A percentile compares a stretch with the other conserved stretches of the same genome.
Evolutionary conservation across 2,888 invertebrate species (phyloP).

Genomic region (Hydrotaea cyrtoneurina): DNA sequence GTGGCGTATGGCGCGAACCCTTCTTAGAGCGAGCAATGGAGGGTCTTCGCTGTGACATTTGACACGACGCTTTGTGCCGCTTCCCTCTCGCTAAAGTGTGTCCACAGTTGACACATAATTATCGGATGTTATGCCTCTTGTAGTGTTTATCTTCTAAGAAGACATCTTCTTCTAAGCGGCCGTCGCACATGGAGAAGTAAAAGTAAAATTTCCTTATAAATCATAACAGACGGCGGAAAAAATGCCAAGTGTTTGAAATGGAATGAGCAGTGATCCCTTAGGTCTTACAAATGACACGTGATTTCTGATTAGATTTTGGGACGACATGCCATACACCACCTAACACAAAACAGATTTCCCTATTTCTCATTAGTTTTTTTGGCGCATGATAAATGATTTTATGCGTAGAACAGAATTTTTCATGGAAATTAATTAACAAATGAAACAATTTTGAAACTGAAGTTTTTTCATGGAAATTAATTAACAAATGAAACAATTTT

Average conservation of each 20-base stretch:
- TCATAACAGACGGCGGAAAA: slow-evolving; percentile 27
- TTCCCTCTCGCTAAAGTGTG: slow-evolving; percentile 31
- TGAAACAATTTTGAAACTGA: background rate
- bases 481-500: slow-evolving; percentile 41
- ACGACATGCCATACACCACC: background rate
- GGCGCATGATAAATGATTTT: slow-evolving; percentile 59
- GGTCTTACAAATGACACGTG: slow-evolving; percentile 55
- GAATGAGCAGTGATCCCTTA: slow-evolving; percentile 36
- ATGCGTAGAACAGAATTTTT: slow-evolving; percentile 54
- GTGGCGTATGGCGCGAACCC: too few species aligned
- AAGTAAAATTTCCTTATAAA: slow-evolving; percentile 3
- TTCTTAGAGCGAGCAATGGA: slow-evolving; percentile 40
- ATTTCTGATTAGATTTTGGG: slow-evolving; percentile 54
- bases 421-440: slow-evolving; percentile 58
- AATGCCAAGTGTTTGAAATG: slow-evolving; percentile 59
- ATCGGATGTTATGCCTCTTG: slow-evolving; percentile 67
- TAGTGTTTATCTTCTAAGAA: slow-evolving; percentile 50
- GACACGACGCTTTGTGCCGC: slow-evolving; percentile 19
- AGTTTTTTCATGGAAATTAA: slow-evolving; percentile 58
- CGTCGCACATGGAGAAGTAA: slow-evolving; percentile 60
- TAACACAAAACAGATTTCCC: slow-evolving; percentile 39
- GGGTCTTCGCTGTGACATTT: slow-evolving; percentile 40
- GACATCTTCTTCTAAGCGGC: slow-evolving; percentile 37
- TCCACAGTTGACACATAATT: slow-evolving; percentile 76
- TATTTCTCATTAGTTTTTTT: slow-evolving; percentile 38